Percentiles rank a stretch among this genome's conserved stretches.
These are phyloP conservation scores for Xenopus petersii DNA, from an alignment of 2,797 vertebrate genomes.

Conservation along the genomic window DNA sequence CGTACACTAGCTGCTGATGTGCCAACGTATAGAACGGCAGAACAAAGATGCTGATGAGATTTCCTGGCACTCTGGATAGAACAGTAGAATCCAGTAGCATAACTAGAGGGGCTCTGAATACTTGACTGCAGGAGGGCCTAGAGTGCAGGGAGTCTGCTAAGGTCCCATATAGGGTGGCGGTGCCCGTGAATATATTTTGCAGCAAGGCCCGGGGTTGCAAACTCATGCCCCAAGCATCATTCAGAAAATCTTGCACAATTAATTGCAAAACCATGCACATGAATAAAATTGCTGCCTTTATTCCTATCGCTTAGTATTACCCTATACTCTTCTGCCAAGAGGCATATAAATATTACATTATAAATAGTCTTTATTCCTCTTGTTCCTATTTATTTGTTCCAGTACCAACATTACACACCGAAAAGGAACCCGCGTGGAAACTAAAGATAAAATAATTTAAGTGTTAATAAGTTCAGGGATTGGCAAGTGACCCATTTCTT, in stretches of 20 bases:
- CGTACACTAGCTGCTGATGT: too few species aligned
- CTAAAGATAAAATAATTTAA: constrained; percentile 18
- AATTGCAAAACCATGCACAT: constrained; percentile 19
- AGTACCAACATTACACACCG: background rate
- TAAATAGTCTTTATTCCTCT: constrained; percentile 40
- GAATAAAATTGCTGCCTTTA: constrained; percentile 3
- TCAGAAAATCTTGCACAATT: background rate
- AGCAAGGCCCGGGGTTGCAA: too few species aligned
- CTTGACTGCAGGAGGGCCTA: too few species aligned
- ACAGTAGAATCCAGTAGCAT: too few species aligned
- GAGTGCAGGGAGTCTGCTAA: too few species aligned
- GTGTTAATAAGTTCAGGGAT: background rate
- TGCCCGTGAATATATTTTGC: too few species aligned
- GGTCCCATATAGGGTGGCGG: too few species aligned
- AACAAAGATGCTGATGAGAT: too few species aligned
- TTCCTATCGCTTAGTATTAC: constrained; percentile 3
- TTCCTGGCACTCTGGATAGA: too few species aligned
- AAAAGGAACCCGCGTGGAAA: constrained; percentile 9
- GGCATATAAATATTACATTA: constrained; percentile 46
- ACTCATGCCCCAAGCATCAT: background rate
- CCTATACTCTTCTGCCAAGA: constrained; percentile 11
- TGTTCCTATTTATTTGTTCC: too few species aligned
- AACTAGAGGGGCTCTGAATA: too few species aligned
- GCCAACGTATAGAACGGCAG: too few species aligned
- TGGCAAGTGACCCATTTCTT: constrained; percentile 11